These are phyloP conservation scores for Keiferia lycopersicella DNA, from an alignment of 2,888 invertebrate species.

Conservation along the genomic window DNA sequence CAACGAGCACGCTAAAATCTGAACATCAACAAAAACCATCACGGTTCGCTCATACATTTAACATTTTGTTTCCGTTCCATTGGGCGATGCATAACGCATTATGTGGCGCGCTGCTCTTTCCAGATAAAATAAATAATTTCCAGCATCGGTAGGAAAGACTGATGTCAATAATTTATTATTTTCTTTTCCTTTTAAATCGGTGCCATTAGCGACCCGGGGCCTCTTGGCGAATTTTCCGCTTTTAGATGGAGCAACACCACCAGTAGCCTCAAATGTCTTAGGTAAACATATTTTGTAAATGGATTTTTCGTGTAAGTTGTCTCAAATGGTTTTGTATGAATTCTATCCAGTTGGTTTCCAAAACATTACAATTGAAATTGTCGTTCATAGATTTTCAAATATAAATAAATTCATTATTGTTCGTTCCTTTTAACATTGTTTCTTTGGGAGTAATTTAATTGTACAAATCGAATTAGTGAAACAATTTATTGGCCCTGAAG, in stretches of 20 bases:
- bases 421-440: conserved; percentile 18
- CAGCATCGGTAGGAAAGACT: conserved; percentile 58
- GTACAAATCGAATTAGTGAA: conserved; percentile 22
- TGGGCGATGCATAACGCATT: conserved; percentile 60
- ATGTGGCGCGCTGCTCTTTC: conserved; percentile 38
- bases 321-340: too few species aligned
- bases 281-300: conserved; percentile 45
- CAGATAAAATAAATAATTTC: conserved; percentile 63
- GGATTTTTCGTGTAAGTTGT: conserved; percentile 25
- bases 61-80: conserved; percentile 62
- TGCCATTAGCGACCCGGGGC: conserved; percentile 69
- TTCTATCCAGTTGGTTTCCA: background rate
- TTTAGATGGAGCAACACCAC: conserved; percentile 54
- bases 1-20: conserved; percentile 36
- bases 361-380: background rate
- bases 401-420: conserved; percentile 18
- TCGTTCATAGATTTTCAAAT: background rate
- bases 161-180: conserved; percentile 77
- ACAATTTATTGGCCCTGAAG: conserved; percentile 19
- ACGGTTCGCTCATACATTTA: conserved; percentile 53
- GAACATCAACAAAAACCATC: conserved; percentile 47
- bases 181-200: conserved; percentile 70
- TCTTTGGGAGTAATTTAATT: conserved; percentile 19
- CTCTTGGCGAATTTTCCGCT: conserved; percentile 58
- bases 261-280: conserved; percentile 51